Evolutionary conservation across 2,888 invertebrate genomes (phyloP), one percentile per base, ranked within the genome.

Genomic region (Macroteleia sp.): DNA sequence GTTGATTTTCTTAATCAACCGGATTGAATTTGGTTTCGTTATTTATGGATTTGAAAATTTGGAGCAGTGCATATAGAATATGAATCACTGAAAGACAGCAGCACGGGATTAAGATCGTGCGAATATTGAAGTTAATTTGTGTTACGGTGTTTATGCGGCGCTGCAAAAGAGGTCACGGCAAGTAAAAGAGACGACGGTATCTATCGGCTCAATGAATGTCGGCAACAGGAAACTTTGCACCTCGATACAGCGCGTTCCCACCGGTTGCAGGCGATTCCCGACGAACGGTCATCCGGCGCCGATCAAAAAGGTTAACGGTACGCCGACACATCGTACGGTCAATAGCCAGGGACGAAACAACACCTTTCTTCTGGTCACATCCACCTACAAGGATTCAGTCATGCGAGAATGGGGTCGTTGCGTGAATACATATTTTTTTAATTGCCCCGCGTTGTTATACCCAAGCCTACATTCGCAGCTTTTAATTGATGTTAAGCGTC

Each of bases 261-360:
- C 79, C 81, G 75, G 74, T 79, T 64, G 71, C 76, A 70, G 66
- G 64, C 74, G 77, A 69, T 71, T 79, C 67, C 67, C 64, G 79
- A 75, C 76, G 77, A 73, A 80, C 80, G 84, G 83, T 81, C 84
- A 82, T 82, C 81, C 82, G 77, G 79, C 54, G 74, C 84, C 82
- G 85, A 86, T 87, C 83, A 86, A 86, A 86, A 86, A 73, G 80
- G 80, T 83, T 88, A 88, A 88, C 88, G 88, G 88, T 86, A 87
- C 84, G 79, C 82, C 85, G 86, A 88, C 88, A 88, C 87, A 85
- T 87, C 83, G 85, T 79, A 75, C 83, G 83, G 83, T 84, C 85
- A 84, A 86, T 85, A 85, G 82, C 82, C 77, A 78, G 79, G 78
- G 81, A 80, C 77, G 69, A 78, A 80, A 73, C 81, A 82, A 83